Evolutionary conservation across 2,113 vertebrate species (phyloP), one percentile per base, ranked within the genome.

Genomic region (Aythya baeri): DNA sequence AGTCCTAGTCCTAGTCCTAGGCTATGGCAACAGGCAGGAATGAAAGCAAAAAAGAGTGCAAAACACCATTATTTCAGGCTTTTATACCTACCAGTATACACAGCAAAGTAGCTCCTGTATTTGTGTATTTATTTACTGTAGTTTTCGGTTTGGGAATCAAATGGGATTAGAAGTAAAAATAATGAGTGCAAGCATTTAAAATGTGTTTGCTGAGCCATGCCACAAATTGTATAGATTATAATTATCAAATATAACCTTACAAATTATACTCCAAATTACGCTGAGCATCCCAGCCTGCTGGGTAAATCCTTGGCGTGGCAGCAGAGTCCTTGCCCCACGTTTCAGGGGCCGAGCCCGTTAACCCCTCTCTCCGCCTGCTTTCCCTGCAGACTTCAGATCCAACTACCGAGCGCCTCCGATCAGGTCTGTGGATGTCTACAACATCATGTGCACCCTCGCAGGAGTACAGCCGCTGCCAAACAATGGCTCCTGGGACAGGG

Each of bases 401-500:
- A 98, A 98, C 94, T 97, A 98, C 94, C 97, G 93, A 78, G 98
- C 98, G 0, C 98, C 98, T 68, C 98, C 99, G 15, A 99, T 99
- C 93, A 97, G 98, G 88, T 85, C 98, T 0, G 99, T 99, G 90
- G 99, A 99, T 18, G 87, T 99, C 91, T 99, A 99, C 95, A 99
- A 99, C 49, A 12, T 99, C 80, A 98, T 99, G 99, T 99, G 99
- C 96, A 82, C 94, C 9, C 98, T 98, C 22, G 76, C 98, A 27
- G 98, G 98, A 74, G 92, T 99, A 34, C 29, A 98, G 31, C 98
- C 99, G 0, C 96, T 99, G 96, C 99, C 99, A 81, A 99, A 99
- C 96, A 99, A 99, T 5, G 99, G 99, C 41, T 99, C 99, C 88
- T 99, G 99, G 99, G 98, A 99, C 91, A 97, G 98, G 79, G 99